A percentile compares a stretch with the other conserved stretches of the same genome.
Evolutionary conservation across 2,113 vertebrate species (phyloP).

Genomic region (Platichthys stellatus): DNA sequence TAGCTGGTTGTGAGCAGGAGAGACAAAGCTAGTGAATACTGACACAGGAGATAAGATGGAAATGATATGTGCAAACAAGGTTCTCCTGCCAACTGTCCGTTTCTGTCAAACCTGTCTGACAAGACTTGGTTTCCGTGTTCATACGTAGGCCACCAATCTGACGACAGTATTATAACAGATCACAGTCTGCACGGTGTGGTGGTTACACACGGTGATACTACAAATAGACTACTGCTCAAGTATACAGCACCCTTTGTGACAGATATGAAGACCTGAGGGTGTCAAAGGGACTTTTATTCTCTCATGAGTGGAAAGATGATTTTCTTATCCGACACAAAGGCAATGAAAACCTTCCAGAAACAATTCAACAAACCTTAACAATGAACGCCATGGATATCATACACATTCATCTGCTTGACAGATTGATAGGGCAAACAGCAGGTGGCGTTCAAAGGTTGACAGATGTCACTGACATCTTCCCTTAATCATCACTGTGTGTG

Average conservation of each 20-base stretch:
- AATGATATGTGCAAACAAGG: background rate
- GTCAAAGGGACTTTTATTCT: background rate
- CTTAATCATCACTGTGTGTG: background rate
- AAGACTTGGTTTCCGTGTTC: constrained; percentile 1
- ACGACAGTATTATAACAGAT: background rate
- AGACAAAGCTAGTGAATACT: constrained; percentile 35
- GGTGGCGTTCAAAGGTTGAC: constrained; percentile 1
- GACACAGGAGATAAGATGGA: constrained; percentile 10
- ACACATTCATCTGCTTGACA: background rate
- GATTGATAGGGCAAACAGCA: background rate
- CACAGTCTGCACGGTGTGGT: background rate
- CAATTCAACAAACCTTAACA: background rate
- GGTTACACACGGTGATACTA: background rate
- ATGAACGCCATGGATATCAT: background rate
- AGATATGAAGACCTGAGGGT: background rate
- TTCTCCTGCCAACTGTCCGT: background rate
- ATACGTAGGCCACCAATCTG: background rate
- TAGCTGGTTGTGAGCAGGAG: constrained; percentile 45
- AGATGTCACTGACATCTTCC: background rate
- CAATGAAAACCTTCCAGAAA: background rate
- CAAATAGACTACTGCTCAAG: background rate
- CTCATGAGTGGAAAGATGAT: background rate
- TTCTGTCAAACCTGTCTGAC: constrained; percentile 51
- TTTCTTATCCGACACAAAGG: background rate
- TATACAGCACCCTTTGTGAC: background rate